Evolutionary conservation across 2,888 invertebrate genomes (phyloP).

Genomic region (Gymnosoma rotundatum): DNA sequence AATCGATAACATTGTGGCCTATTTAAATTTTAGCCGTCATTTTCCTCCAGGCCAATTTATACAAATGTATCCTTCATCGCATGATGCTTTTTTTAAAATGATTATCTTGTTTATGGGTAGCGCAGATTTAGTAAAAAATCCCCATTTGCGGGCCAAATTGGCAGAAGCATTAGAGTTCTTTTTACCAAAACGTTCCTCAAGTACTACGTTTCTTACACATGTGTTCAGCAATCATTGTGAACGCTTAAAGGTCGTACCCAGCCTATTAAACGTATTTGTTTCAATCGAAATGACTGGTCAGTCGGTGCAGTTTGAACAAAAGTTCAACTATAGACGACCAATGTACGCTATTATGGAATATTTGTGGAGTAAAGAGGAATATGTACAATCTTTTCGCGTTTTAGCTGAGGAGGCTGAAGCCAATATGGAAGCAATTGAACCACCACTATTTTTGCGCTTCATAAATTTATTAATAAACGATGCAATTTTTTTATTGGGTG

Average conservation of each 20-base stretch:
- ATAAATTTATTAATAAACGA: conserved; percentile 98
- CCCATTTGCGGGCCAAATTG: conserved; percentile 94
- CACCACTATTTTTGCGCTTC: conserved; percentile 96
- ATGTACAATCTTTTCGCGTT: conserved; percentile 88
- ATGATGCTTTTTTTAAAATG: conserved; percentile 86
- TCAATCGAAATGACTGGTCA: conserved; percentile 98
- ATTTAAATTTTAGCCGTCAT: conserved; percentile 89
- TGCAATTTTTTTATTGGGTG: conserved; percentile 93
- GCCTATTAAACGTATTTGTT: conserved; percentile 95
- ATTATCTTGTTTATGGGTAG: conserved; percentile 95
- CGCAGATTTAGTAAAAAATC: conserved; percentile 91
- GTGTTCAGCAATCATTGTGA: conserved; percentile 91
- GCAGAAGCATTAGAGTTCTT: conserved; percentile 95
- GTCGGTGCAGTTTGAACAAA: conserved; percentile 97
- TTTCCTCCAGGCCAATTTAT: conserved; percentile 87
- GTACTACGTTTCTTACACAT: conserved; percentile 85
- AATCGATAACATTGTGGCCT: conserved; percentile 92
- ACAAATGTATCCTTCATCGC: conserved; percentile 84
- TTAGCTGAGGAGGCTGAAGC: conserved; percentile 91
- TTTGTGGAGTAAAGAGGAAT: conserved; percentile 92
- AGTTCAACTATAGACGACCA: conserved; percentile 97
- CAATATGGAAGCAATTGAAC: conserved; percentile 94
- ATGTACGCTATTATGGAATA: conserved; percentile 97
- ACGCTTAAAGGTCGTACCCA: conserved; percentile 88
- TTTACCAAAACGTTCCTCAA: conserved; percentile 86